Evolutionary conservation across 2,113 vertebrate species (phyloP).

Genomic region (Plecotus auritus): DNA sequence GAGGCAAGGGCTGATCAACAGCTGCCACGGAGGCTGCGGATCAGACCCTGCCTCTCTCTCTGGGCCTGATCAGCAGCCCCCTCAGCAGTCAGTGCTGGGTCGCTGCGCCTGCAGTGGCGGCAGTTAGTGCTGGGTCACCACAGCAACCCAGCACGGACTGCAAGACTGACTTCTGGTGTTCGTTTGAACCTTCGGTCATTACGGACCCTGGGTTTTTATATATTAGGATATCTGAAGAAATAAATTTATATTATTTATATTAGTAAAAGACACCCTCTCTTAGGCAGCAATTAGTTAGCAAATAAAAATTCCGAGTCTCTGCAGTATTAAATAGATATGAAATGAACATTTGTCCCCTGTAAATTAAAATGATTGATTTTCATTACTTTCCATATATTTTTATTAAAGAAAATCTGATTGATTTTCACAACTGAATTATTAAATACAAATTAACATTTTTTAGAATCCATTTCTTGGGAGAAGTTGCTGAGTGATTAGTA

Average conservation of each 20-base stretch:
- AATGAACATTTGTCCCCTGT: neutral
- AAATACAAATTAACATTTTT: neutral
- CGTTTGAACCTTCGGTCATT: too few relatives aligned
- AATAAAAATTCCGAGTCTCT: neutral
- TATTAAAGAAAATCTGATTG: neutral
- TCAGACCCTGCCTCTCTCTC: too few relatives aligned
- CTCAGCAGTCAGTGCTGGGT: too few relatives aligned
- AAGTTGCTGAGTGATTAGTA: neutral
- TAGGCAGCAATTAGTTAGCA: neutral
- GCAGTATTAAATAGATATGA: neutral
- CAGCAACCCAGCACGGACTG: too few relatives aligned
- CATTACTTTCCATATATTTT: neutral
- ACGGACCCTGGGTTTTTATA: too few relatives aligned
- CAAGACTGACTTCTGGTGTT: too few relatives aligned
- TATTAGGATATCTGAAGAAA: neutral
- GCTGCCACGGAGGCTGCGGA: too few relatives aligned
- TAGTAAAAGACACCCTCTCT: neutral
- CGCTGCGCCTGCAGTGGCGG: too few relatives aligned
- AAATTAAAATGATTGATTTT: neutral
- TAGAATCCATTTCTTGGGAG: neutral
- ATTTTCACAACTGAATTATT: slow-evolving; percentile 8
- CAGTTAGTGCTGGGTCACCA: too few relatives aligned
- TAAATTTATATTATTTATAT: neutral
- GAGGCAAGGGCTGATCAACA: too few relatives aligned
- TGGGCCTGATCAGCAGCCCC: too few relatives aligned